Conservation (phyloP, 2,888 invertebrate genomes). For the Zelleria hepariella region DNA sequence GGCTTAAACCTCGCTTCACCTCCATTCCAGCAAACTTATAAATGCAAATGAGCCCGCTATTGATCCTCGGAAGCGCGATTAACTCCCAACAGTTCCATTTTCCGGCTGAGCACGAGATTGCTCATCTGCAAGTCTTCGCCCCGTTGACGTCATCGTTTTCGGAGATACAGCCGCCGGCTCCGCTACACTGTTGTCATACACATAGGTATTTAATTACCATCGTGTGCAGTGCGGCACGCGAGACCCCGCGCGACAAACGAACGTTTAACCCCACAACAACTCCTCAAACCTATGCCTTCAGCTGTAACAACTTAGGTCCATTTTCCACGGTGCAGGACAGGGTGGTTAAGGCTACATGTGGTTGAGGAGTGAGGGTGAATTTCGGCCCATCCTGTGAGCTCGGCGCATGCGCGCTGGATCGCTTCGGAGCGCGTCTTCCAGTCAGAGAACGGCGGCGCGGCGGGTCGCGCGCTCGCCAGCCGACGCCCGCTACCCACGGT, state of each 20-base stretch:
- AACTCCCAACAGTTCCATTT: neutral
- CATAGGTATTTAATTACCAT: conserved; percentile 62
- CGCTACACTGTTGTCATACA: conserved; percentile 61
- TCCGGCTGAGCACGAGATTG: neutral
- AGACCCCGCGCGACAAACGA: conserved; percentile 30
- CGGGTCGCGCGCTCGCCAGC: conserved; percentile 72
- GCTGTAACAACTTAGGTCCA: conserved; percentile 18
- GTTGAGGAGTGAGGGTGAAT: conserved; percentile 33
- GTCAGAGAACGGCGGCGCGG: conserved; percentile 68
- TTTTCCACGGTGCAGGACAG: conserved; percentile 14
- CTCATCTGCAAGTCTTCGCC: conserved; percentile 24
- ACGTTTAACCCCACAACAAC: neutral
- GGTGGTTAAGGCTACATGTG: neutral
- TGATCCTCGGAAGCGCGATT: neutral
- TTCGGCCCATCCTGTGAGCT: conserved; percentile 62
- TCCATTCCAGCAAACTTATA: neutral
- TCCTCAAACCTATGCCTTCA: neutral
- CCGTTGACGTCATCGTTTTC: conserved; percentile 60
- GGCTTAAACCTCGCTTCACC: neutral
- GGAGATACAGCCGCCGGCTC: conserved; percentile 49
- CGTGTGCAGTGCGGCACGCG: conserved; percentile 73
- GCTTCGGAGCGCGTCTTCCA: conserved; percentile 42
- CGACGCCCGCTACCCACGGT: conserved; percentile 43
- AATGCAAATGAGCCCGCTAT: conserved; percentile 1
- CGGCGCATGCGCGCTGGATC: conserved; percentile 56